These are phyloP conservation scores for Diachasmimorpha longicaudata DNA, from an alignment of 1,140 invertebrate species.

Conservation along the genomic window DNA sequence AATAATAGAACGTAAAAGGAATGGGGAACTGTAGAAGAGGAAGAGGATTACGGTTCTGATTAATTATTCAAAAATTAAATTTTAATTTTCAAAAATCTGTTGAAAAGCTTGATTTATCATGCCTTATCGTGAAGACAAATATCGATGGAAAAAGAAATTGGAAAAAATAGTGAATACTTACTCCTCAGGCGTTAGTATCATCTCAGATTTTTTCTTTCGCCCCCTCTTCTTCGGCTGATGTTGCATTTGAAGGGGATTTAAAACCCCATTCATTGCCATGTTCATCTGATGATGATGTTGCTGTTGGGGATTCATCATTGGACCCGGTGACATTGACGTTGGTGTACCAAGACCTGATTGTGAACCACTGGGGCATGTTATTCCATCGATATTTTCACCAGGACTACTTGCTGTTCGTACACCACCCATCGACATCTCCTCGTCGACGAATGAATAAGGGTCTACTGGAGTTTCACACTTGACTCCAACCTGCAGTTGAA, in stretches of 20 bases:
- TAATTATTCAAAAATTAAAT: too few species aligned
- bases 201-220: constrained; percentile 76
- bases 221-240: constrained; percentile 81
- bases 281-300: constrained; percentile 52
- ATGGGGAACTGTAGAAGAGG: too few species aligned
- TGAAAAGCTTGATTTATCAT: too few species aligned
- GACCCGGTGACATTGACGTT: constrained; percentile 51
- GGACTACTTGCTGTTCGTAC: constrained; percentile 57
- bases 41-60: too few species aligned
- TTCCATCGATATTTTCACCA: constrained; percentile 48
- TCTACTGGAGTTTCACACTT: constrained; percentile 74
- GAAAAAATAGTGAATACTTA: constrained; percentile 42
- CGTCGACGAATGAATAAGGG: constrained; percentile 83
- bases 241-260: constrained; percentile 66
- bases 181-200: constrained; percentile 65
- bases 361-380: constrained; percentile 50
- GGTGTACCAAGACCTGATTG: constrained; percentile 51
- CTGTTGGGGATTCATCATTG: constrained; percentile 35
- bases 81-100: too few species aligned
- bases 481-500: constrained; percentile 57
- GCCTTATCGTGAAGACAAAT: too few species aligned
- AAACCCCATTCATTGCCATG: constrained; percentile 58
- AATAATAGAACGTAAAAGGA: too few species aligned
- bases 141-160: too few species aligned
- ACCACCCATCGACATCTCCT: constrained; percentile 66